A percentile compares a stretch with the other conserved stretches of the same genome.
Evolutionary conservation across 2,888 invertebrate genomes (phyloP).

Genomic region (Diarsia mendica): DNA sequence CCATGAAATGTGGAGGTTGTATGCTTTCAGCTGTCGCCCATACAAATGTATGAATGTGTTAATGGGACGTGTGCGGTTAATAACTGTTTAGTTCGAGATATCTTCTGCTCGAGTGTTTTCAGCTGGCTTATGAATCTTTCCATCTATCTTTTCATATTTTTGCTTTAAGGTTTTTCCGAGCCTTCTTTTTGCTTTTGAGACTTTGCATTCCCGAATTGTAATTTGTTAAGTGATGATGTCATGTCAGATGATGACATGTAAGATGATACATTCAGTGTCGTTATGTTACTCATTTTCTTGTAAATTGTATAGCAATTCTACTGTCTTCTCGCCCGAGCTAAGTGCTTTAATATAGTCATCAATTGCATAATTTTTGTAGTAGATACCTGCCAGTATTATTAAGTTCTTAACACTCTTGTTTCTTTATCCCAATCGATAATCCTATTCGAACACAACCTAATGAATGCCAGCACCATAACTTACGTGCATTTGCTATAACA

Average conservation of each 20-base stretch:
- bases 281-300: background rate
- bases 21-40: slow-evolving; percentile 52
- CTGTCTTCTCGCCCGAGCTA: background rate
- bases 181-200: background rate
- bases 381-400: background rate
- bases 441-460: slow-evolving; percentile 24
- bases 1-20: slow-evolving; percentile 61
- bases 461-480: slow-evolving; percentile 49
- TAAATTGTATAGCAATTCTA: background rate
- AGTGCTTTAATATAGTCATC: background rate
- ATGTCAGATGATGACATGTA: no score
- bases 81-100: slow-evolving; percentile 20
- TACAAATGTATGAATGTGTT: slow-evolving; percentile 55
- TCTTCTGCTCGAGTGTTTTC: slow-evolving; percentile 34
- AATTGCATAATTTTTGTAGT: background rate
- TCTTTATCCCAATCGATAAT: slow-evolving; percentile 25
- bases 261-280: background rate
- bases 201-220: background rate
- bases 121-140: slow-evolving; percentile 18
- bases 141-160: slow-evolving; percentile 4
- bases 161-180: slow-evolving; percentile 1
- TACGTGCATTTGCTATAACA: slow-evolving; percentile 56
- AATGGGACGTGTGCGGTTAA: slow-evolving; percentile 46
- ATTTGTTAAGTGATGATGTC: background rate
- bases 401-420: slow-evolving; percentile 9